Conservation (phyloP, 53 echinoderm and acorn worm genomes). For the Paracentrotus lividus region DNA sequence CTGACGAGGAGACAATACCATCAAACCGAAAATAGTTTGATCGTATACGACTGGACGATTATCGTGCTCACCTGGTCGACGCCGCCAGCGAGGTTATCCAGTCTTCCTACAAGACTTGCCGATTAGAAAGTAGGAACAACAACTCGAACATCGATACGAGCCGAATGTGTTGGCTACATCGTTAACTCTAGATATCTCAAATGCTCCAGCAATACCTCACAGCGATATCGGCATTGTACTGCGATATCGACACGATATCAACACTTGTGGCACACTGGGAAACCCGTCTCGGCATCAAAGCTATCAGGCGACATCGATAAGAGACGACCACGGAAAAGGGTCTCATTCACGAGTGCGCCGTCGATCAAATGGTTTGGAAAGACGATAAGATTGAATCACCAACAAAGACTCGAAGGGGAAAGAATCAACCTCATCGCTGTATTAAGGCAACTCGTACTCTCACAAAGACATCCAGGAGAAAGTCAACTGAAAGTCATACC, state of each 20-base stretch:
- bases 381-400: conserved; percentile 3
- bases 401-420: not conserved
- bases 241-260: not conserved
- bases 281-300: not conserved
- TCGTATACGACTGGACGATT: conserved; percentile 24
- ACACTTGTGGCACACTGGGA: not conserved
- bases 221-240: not conserved
- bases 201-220: not conserved
- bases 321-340: conserved; percentile 45
- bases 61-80: conserved; percentile 29
- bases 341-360: conserved; percentile 54
- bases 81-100: conserved; percentile 8
- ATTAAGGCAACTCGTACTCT: conserved; percentile 20
- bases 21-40: conserved; percentile 29
- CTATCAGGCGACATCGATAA: not conserved
- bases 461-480: not conserved
- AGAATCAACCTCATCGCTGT: not conserved
- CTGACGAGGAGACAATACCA: not conserved
- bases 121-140: conserved; percentile 44
- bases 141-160: conserved; percentile 43
- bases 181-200: not conserved
- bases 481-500: conserved; percentile 34
- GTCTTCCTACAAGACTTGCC: not conserved
- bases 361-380: conserved; percentile 55
- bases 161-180: not conserved